Conservation (phyloP, 2,113 vertebrate genomes). For the Suricata suricatta region DNA sequence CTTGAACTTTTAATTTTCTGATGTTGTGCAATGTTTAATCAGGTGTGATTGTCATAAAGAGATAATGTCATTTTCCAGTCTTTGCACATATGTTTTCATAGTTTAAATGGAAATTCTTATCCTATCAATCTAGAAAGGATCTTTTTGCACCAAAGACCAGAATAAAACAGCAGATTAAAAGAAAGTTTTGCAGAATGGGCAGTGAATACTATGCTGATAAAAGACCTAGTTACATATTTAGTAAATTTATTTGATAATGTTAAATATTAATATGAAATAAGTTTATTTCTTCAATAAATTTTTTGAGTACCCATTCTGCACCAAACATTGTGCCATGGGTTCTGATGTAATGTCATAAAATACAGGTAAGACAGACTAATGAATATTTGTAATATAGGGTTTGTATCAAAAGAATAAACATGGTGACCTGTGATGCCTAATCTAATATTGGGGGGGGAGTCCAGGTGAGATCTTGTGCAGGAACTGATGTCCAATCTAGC, state of each 20-base stretch:
- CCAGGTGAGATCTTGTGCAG: neutral
- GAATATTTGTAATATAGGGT: neutral
- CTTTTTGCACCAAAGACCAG: neutral
- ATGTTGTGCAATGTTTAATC: neutral
- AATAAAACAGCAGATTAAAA: slow-evolving; percentile 23
- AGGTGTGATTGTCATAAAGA: neutral
- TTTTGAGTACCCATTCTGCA: neutral
- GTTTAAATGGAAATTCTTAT: slow-evolving; percentile 24
- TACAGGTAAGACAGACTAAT: neutral
- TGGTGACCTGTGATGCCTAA: neutral
- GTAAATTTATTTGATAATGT: slow-evolving; percentile 11
- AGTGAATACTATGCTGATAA: neutral
- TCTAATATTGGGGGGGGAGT: neutral
- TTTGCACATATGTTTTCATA: slow-evolving; percentile 47
- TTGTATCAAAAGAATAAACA: neutral
- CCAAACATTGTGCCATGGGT: neutral
- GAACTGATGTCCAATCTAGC: neutral
- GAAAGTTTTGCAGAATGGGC: neutral
- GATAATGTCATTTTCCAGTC: slow-evolving; percentile 38
- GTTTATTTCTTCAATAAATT: slow-evolving; percentile 3
- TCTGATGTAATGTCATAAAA: neutral
- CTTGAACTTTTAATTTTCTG: slow-evolving; percentile 39
- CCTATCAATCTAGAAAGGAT: slow-evolving; percentile 9
- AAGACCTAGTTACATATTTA: neutral
- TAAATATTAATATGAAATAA: slow-evolving; percentile 9